Evolutionary conservation across 2,888 invertebrate genomes (phyloP), one percentile per base, ranked within the genome.

Genomic region (Prosapia bicincta): DNA sequence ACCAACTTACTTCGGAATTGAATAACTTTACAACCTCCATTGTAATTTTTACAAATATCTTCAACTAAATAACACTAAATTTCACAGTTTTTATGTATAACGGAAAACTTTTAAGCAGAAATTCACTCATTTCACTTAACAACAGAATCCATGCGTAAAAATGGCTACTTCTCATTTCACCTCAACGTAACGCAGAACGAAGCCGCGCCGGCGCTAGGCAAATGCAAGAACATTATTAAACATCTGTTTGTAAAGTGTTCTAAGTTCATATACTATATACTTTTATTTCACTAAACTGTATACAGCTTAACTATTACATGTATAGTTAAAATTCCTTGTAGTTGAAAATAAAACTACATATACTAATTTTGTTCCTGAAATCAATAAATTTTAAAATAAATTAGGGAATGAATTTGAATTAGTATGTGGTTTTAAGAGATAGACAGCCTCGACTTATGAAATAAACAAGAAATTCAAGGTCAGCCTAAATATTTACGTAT

Each of bases 11-110:
- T 24, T 74, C 74, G 15, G 69, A 54, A 38, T 74, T 74, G 25
- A 74, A 74, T 43, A 69, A 69, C 30, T 74, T 74, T 0, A 74
- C 74, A 3, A 74, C 28, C 20, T 74, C 74, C 74, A 74, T 74
- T 7, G 20, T 74, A n/a, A 69, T 65, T 65, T 72, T 20, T 54
- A 5, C 3, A 54, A 54, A 38, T 10, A 20, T 20, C n/a, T 6
- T 54, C 20, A 1, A 54, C 13, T 54, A 54, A 54, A 20, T 10
- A n/a, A 54, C 20, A 20, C 3, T 5, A 20, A 54, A n/a, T n/a
- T 54, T 54, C 3, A 54, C 54, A 10, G 20, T 54, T 54, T 54
- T 10, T 54, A 1, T 54, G 20, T 10, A 20, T 20, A 54, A 54
- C n/a, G 2, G 20, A 54, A n/a, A 54, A 54, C 3, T 54, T 30